A percentile compares a stretch with the other conserved stretches of the same genome.
Conservation (phyloP, 2,888 invertebrate species). For the Tholera decimalis region DNA sequence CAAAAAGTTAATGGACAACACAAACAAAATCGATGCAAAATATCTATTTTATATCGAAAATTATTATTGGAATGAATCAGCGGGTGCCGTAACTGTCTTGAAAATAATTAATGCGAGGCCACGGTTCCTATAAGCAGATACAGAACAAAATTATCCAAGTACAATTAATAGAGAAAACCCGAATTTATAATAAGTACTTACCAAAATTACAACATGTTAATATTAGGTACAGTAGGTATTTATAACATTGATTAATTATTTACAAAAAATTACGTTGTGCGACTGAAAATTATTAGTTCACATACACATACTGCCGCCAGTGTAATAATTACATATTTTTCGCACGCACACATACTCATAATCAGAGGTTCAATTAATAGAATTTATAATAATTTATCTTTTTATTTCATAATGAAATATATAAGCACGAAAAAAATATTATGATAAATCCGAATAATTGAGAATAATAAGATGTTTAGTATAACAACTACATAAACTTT, state of each 20-base stretch:
- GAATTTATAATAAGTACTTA: slow-evolving; percentile 85
- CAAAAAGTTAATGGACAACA: slow-evolving; percentile 67
- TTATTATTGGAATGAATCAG: slow-evolving; percentile 81
- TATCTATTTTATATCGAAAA: slow-evolving; percentile 50
- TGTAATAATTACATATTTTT: slow-evolving; percentile 50
- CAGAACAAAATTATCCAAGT: slow-evolving; percentile 48
- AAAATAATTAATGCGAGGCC: slow-evolving; percentile 81
- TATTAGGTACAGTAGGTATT: slow-evolving; percentile 67
- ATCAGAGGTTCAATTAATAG: slow-evolving; percentile 48
- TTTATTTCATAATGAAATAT: slow-evolving; percentile 41
- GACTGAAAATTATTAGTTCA: slow-evolving; percentile 62
- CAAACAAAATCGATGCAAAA: slow-evolving; percentile 64
- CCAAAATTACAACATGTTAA: slow-evolving; percentile 78
- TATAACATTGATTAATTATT: slow-evolving; percentile 75
- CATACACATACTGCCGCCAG: slow-evolving; percentile 33
- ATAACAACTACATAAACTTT: slow-evolving; percentile 76
- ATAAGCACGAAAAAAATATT: slow-evolving; percentile 52
- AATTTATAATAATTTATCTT: slow-evolving; percentile 47
- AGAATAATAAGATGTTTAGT: slow-evolving; percentile 75
- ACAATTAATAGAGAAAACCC: slow-evolving; percentile 68
- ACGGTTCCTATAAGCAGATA: slow-evolving; percentile 75
- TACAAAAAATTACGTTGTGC: slow-evolving; percentile 78
- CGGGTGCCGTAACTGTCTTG: slow-evolving; percentile 77
- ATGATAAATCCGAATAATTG: slow-evolving; percentile 66
- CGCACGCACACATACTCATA: slow-evolving; percentile 65